phyloP scores from a whole-genome alignment of 2,113 vertebrate genomes.

The Coracopsis vasa region DNA sequence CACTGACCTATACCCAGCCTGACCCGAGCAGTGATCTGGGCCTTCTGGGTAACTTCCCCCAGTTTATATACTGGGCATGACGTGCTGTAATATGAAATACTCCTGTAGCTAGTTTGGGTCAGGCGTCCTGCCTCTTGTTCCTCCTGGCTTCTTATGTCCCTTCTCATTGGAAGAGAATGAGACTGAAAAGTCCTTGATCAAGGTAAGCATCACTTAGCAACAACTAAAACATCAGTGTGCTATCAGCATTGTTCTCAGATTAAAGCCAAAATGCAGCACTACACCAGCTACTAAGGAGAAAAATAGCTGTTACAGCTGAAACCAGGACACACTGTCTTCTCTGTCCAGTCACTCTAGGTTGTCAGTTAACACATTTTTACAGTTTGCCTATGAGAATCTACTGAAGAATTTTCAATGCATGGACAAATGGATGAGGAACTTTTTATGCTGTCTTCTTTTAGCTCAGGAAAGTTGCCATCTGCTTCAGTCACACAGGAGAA shows the following conservation, averaged over 20 bases:
- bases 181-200: background rate
- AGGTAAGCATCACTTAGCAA: background rate
- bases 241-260: background rate
- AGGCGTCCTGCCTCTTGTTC: background rate
- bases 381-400: background rate
- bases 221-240: background rate
- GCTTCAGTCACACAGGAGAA: background rate
- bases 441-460: constrained; percentile 26
- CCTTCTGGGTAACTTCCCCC: background rate
- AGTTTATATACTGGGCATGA: background rate
- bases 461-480: constrained; percentile 28
- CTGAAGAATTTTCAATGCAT: background rate
- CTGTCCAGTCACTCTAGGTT: background rate
- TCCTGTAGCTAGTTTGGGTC: background rate
- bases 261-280: background rate
- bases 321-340: background rate
- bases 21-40: background rate
- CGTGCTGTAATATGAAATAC: background rate
- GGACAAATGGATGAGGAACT: background rate
- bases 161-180: background rate
- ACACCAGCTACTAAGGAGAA: background rate
- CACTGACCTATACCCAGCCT: background rate
- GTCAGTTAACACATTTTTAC: background rate
- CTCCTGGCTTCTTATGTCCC: background rate
- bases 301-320: background rate